Evolutionary conservation across 2,888 invertebrate species (phyloP).

Genomic region (Chironomus riparius): DNA sequence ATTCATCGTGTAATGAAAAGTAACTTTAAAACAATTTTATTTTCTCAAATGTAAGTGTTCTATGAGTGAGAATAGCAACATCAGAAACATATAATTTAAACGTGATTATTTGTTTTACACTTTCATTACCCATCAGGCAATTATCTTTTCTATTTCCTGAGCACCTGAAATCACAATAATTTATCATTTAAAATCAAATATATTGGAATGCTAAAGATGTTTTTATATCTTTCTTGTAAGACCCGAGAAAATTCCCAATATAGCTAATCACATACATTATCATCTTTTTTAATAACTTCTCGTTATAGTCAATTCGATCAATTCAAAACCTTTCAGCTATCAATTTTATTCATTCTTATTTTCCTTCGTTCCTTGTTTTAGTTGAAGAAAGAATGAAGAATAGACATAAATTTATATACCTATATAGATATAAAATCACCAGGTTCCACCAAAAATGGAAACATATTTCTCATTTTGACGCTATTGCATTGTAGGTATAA

Average conservation of each 20-base stretch:
- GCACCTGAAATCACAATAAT: background rate
- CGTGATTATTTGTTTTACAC: slow-evolving; percentile 27
- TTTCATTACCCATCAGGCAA: slow-evolving; percentile 19
- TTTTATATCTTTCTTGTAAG: background rate
- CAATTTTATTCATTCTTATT: background rate
- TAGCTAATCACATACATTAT: slow-evolving; percentile 23
- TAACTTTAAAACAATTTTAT: too few relatives aligned
- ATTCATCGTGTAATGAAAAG: too few relatives aligned
- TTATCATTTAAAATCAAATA: background rate
- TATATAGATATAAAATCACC: background rate
- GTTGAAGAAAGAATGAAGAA: too few relatives aligned
- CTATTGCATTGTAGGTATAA: background rate
- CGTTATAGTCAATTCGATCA: slow-evolving; percentile 9
- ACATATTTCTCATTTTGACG: slow-evolving; percentile 10
- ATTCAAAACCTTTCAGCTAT: slow-evolving; percentile 9
- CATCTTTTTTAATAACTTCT: slow-evolving; percentile 7
- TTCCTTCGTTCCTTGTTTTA: background rate
- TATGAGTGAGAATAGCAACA: background rate
- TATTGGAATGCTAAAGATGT: background rate
- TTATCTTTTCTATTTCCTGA: slow-evolving; percentile 13
- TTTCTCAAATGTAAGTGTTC: too few relatives aligned
- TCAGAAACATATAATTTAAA: slow-evolving; percentile 11
- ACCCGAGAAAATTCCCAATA: background rate
- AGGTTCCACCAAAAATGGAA: background rate
- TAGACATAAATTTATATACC: too few relatives aligned